Evolutionary conservation across 2,888 invertebrate genomes (phyloP).

Genomic region (Caenorhabditis drosophilae): DNA sequence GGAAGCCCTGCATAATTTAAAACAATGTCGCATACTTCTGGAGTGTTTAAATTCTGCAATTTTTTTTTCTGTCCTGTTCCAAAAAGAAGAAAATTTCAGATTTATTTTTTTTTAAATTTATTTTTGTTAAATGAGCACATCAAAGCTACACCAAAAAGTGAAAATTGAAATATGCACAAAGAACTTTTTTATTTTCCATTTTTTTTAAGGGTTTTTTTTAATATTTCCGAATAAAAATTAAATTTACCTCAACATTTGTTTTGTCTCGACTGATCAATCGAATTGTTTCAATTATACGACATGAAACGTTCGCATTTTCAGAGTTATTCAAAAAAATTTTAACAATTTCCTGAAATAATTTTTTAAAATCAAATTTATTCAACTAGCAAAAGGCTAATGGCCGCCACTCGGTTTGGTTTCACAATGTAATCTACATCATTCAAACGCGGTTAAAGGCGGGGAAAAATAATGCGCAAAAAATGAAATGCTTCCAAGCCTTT

Average conservation of each 20-base stretch:
- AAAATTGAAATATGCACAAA: too few relatives aligned
- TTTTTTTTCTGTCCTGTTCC: neutral
- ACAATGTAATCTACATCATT: too few relatives aligned
- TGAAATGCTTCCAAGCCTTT: too few relatives aligned
- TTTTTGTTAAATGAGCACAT: too few relatives aligned
- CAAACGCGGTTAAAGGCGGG: too few relatives aligned
- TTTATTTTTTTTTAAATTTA: too few relatives aligned
- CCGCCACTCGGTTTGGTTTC: too few relatives aligned
- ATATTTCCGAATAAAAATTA: too few relatives aligned
- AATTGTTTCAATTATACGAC: constrained; percentile 21
- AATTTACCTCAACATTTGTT: constrained; percentile 17
- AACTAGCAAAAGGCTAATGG: neutral
- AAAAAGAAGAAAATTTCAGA: neutral
- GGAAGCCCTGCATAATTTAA: constrained; percentile 2
- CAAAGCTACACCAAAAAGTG: too few relatives aligned
- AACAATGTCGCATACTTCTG: constrained; percentile 10
- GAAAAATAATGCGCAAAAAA: too few relatives aligned
- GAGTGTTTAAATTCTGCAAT: constrained; percentile 13
- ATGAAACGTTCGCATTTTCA: constrained; percentile 2
- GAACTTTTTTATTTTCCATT: too few relatives aligned
- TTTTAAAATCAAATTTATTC: neutral
- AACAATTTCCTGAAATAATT: neutral
- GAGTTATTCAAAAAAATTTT: neutral
- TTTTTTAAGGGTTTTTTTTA: too few relatives aligned
- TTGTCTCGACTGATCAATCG: constrained; percentile 29